phyloP scores from a whole-genome alignment of 1,140 invertebrate species.

The Musca domestica region DNA sequence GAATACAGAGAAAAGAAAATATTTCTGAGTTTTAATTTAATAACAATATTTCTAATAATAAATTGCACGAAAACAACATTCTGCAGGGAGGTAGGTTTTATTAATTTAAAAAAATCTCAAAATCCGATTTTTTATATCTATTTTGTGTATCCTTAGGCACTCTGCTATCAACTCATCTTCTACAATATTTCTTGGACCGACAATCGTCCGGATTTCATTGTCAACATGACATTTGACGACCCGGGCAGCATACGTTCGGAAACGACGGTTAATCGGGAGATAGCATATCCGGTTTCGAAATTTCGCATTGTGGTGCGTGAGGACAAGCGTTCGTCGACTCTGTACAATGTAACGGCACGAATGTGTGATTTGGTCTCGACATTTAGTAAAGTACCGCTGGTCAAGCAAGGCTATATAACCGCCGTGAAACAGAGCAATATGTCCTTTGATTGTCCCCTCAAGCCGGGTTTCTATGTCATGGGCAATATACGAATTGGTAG shows the following conservation, averaged over 20 bases:
- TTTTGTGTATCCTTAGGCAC: too few species aligned
- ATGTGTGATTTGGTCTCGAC: background rate
- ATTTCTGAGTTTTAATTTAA: too few species aligned
- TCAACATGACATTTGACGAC: constrained; percentile 44
- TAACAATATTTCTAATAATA: too few species aligned
- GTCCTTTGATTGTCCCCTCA: constrained; percentile 37
- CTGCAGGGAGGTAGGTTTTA: too few species aligned
- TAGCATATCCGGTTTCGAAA: background rate
- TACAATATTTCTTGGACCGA: constrained; percentile 41
- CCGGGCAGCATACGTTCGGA: constrained; percentile 30
- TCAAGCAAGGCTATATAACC: background rate
- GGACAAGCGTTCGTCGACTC: background rate
- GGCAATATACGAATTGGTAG: constrained; percentile 38
- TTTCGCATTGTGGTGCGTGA: background rate
- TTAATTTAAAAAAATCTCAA: too few species aligned
- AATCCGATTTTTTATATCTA: too few species aligned
- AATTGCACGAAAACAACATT: too few species aligned
- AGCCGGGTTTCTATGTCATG: constrained; percentile 39
- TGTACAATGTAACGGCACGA: constrained; percentile 1
- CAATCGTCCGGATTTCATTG: constrained; percentile 34
- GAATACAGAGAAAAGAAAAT: too few species aligned
- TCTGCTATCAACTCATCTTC: constrained; percentile 33
- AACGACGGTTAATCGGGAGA: constrained; percentile 1
- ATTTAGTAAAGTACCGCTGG: background rate
- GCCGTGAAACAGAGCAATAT: constrained; percentile 37